These are phyloP conservation scores for Ornithoptera priamus DNA, from an alignment of 2,888 invertebrate species.

Conservation along the genomic window DNA sequence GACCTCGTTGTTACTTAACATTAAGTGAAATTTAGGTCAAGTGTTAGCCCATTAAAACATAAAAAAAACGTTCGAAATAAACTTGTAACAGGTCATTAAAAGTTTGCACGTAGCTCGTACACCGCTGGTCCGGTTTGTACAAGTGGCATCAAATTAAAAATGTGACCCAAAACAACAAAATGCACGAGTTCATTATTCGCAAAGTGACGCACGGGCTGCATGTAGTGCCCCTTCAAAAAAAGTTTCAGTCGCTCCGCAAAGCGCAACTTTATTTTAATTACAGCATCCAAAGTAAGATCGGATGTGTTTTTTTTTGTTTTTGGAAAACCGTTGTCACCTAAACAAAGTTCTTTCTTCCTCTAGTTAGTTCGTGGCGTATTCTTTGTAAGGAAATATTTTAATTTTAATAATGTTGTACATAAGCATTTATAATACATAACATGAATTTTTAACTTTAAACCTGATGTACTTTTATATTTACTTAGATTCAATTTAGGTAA, in stretches of 20 bases:
- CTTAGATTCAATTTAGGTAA: too few species aligned
- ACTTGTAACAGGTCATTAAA: not conserved
- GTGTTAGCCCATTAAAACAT: too few species aligned
- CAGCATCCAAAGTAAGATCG: not conserved
- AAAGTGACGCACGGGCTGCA: conserved; percentile 1
- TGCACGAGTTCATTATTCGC: conserved; percentile 4
- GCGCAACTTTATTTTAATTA: conserved; percentile 3
- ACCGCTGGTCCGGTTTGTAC: not conserved
- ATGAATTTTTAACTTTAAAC: too few species aligned
- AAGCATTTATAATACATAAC: too few species aligned
- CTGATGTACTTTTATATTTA: too few species aligned
- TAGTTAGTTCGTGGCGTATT: too few species aligned
- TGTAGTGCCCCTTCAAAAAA: conserved; percentile 4
- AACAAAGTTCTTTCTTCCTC: not conserved
- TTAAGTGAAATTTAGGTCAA: too few species aligned
- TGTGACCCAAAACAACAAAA: not conserved
- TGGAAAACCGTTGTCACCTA: not conserved
- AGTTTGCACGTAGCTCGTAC: not conserved
- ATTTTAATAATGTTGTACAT: too few species aligned
- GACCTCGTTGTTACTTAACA: too few species aligned
- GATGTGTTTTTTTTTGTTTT: not conserved
- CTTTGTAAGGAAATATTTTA: too few species aligned
- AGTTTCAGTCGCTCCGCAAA: conserved; percentile 1
- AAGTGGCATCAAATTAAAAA: not conserved
- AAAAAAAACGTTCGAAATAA: too few species aligned